phyloP scores from a whole-genome alignment of 2,113 vertebrate species.

The Trinectes maculatus region DNA sequence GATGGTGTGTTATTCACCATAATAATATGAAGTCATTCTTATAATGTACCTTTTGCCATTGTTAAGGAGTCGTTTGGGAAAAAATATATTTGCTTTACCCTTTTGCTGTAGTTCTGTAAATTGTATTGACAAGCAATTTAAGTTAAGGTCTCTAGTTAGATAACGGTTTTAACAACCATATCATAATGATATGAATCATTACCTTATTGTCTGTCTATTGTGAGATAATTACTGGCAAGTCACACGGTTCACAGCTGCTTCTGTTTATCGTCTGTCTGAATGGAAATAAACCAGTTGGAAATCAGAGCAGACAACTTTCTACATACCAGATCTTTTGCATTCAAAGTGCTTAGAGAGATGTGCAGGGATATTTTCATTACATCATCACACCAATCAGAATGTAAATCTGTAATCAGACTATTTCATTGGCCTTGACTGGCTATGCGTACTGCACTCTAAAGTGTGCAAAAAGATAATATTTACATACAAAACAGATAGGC shows the following conservation, averaged over 20 bases:
- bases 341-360: conserved; percentile 24
- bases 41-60: too few species aligned
- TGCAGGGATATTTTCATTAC: conserved; percentile 30
- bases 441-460: too few species aligned
- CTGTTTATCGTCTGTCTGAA: conserved; percentile 40
- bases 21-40: too few species aligned
- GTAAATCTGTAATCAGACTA: conserved; percentile 26
- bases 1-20: too few species aligned
- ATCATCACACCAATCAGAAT: conserved; percentile 30
- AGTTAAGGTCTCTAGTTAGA: too few species aligned
- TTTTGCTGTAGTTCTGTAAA: too few species aligned
- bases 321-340: conserved; percentile 58
- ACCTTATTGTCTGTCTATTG: conserved; percentile 2
- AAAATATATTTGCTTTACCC: too few species aligned
- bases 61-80: too few species aligned
- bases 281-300: conserved; percentile 45
- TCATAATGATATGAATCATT: not conserved
- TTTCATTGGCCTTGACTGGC: conserved; percentile 48
- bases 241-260: conserved; percentile 47
- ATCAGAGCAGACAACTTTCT: conserved; percentile 24
- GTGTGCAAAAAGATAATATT: not conserved
- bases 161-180: too few species aligned
- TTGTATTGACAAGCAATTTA: too few species aligned
- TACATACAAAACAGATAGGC: not conserved
- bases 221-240: conserved; percentile 34